phyloP scores from a whole-genome alignment of 2,797 vertebrate genomes.

The Acomys russatus region DNA sequence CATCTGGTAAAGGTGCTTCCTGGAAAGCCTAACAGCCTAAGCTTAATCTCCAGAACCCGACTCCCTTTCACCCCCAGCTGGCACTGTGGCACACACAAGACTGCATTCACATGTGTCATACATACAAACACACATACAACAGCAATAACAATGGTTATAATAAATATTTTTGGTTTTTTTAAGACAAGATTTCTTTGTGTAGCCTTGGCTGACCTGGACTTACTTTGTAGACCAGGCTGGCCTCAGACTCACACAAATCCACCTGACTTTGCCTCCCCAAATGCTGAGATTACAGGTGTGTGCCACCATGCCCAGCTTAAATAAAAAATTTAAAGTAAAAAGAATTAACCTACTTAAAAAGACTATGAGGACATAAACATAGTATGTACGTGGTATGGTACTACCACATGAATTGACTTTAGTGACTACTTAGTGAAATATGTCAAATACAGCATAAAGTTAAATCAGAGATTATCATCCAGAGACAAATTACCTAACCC shows the following conservation, averaged over 20 bases:
- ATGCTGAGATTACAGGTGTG: too few species aligned
- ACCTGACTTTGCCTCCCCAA: too few species aligned
- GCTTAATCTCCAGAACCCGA: neutral
- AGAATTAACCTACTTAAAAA: neutral
- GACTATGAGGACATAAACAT: neutral
- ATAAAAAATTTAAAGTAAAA: too few species aligned
- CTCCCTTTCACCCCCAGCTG: neutral
- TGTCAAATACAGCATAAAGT: conserved; percentile 22
- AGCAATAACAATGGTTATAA: neutral
- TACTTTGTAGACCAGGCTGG: too few species aligned
- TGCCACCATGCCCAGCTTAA: too few species aligned
- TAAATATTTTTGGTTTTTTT: too few species aligned
- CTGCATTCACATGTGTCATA: neutral
- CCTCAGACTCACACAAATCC: too few species aligned
- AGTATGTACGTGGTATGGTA: neutral
- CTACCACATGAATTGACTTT: conserved; percentile 16
- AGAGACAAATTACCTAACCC: neutral
- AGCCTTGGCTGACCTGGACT: too few species aligned
- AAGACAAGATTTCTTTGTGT: too few species aligned
- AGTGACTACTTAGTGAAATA: neutral
- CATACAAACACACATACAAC: neutral
- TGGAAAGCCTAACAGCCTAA: neutral
- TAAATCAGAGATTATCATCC: conserved; percentile 21
- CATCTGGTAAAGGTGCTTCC: neutral
- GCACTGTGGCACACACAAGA: neutral